phyloP scores from a whole-genome alignment of 1,140 invertebrate species.

The Gonatopus flavifemur region DNA sequence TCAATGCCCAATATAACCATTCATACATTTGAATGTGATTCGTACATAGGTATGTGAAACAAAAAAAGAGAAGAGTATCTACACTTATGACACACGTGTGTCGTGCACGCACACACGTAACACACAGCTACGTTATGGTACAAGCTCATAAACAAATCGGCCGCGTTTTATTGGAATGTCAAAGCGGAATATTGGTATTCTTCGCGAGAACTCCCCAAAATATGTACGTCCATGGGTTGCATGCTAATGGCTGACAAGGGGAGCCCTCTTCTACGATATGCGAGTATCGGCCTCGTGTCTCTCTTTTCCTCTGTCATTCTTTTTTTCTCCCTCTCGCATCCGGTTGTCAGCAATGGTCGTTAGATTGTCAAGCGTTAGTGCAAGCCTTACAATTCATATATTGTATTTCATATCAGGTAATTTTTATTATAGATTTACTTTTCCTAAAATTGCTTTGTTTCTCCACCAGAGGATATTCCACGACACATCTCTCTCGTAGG shows the following conservation, averaged over 20 bases:
- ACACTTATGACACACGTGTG: background rate
- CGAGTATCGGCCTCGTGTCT: constrained; percentile 31
- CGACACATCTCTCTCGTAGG: too few relatives aligned
- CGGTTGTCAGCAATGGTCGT: constrained; percentile 53
- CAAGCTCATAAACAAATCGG: constrained; percentile 60
- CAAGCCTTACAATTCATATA: too few relatives aligned
- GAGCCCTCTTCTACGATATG: constrained; percentile 33
- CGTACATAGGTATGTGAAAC: constrained; percentile 3
- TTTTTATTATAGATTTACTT: too few relatives aligned
- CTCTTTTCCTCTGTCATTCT: constrained; percentile 8
- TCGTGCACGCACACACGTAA: background rate
- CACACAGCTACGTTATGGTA: constrained; percentile 26
- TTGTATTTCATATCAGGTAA: too few relatives aligned
- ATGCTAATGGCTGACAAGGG: constrained; percentile 52
- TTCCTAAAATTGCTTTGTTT: too few relatives aligned
- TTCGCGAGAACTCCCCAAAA: constrained; percentile 55
- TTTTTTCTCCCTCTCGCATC: constrained; percentile 54
- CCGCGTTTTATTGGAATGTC: constrained; percentile 60
- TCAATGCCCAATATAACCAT: constrained; percentile 28
- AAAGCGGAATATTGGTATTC: constrained; percentile 60
- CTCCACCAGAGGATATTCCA: too few relatives aligned
- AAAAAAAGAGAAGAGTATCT: background rate
- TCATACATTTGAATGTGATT: constrained; percentile 25
- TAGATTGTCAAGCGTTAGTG: too few relatives aligned
- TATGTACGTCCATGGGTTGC: constrained; percentile 56